Percentiles rank a stretch among this genome's conserved stretches.
phyloP scores from a whole-genome alignment of 37 sponge, comb jelly and placozoan species.

The Hormiphora californensis region DNA sequence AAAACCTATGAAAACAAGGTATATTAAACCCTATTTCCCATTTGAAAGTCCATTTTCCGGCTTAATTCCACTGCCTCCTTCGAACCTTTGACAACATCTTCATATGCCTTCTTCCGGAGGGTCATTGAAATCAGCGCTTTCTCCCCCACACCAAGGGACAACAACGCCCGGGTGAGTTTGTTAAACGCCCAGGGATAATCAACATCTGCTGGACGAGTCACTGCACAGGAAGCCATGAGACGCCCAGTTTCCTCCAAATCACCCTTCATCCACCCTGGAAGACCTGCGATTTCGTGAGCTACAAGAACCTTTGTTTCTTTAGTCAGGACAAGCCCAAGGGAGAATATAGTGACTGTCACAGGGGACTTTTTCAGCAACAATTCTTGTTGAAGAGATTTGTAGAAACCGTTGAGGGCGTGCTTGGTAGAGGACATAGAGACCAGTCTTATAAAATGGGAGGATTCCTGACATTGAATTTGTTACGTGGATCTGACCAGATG shows the following conservation, averaged over 20 bases:
- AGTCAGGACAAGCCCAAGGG: neutral
- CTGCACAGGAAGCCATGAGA: neutral
- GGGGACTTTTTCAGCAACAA: neutral
- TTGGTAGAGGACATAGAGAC: constrained; percentile 25
- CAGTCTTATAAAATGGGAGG: neutral
- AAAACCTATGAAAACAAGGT: too few relatives aligned
- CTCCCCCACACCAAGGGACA: too few relatives aligned
- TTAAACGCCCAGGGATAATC: too few relatives aligned
- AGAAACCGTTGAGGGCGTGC: constrained; percentile 37
- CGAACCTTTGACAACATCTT: too few relatives aligned
- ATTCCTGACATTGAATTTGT: neutral
- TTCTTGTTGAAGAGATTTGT: neutral
- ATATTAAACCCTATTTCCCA: too few relatives aligned
- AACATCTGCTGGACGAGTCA: neutral
- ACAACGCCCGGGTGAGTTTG: too few relatives aligned
- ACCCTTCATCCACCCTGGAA: neutral
- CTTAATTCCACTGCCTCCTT: too few relatives aligned
- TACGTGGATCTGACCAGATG: neutral
- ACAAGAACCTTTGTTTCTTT: neutral
- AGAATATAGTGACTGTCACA: neutral
- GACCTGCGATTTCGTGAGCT: neutral
- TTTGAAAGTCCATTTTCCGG: too few relatives aligned
- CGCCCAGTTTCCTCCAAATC: neutral
- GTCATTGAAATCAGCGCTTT: too few relatives aligned
- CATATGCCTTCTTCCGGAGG: too few relatives aligned